phyloP scores from a whole-genome alignment of 2,797 vertebrate species.

The Acanthurus tractus region DNA sequence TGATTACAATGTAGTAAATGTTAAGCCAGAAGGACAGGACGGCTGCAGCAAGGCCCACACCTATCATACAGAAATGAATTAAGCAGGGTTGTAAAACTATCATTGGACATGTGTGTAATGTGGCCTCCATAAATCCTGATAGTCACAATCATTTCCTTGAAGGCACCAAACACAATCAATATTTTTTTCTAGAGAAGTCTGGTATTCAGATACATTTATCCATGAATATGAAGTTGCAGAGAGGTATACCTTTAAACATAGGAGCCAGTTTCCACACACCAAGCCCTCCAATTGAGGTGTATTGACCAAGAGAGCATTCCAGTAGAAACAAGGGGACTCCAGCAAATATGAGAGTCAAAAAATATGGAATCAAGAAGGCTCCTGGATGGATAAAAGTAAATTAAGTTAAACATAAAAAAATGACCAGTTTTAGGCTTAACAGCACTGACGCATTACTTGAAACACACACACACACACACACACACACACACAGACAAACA shows the following conservation, averaged over 20 bases:
- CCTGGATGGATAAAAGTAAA: slow-evolving; percentile 83
- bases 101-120: slow-evolving; percentile 13
- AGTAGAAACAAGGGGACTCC: slow-evolving; percentile 97
- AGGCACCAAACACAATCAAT: slow-evolving; percentile 8
- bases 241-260: slow-evolving; percentile 95
- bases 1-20: slow-evolving; percentile 99
- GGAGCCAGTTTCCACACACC: slow-evolving; percentile 99
- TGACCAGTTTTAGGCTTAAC: neutral
- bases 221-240: neutral
- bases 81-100: slow-evolving; percentile 27
- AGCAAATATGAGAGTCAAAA: slow-evolving; percentile 98
- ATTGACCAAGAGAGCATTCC: slow-evolving; percentile 95
- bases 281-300: slow-evolving; percentile 96
- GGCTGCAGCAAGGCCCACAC: slow-evolving; percentile 97
- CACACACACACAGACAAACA: slow-evolving; percentile 6
- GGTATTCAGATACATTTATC: neutral
- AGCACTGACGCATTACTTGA: slow-evolving; percentile 29
- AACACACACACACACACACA: slow-evolving; percentile 6
- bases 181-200: slow-evolving; percentile 4
- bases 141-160: slow-evolving; percentile 2
- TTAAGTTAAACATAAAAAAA: slow-evolving; percentile 46
- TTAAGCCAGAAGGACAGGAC: slow-evolving; percentile 99
- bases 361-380: slow-evolving; percentile 98
- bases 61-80: slow-evolving; percentile 79
- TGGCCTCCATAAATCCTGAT: slow-evolving; percentile 45